Evolutionary conservation across 35 echinoderm and acorn worm species (phyloP).

Genomic region (Acanthaster planci): DNA sequence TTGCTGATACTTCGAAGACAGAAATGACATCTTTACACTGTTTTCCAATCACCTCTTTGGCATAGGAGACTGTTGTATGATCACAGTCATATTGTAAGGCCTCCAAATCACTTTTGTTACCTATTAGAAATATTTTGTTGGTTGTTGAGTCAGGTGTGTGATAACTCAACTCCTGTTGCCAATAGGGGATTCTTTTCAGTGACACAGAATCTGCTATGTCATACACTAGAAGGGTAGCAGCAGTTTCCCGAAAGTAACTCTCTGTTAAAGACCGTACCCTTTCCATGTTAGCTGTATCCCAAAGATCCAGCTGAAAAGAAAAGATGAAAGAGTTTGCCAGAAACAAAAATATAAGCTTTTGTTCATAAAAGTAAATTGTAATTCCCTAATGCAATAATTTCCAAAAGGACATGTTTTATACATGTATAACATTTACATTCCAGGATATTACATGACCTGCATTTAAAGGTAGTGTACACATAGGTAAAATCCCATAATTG

Average conservation of each 20-base stretch:
- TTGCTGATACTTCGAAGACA: conserved; percentile 75
- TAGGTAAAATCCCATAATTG: too few relatives aligned
- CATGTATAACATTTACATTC: too few relatives aligned
- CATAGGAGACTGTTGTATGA: conserved; percentile 77
- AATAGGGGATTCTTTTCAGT: conserved; percentile 67
- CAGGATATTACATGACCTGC: too few relatives aligned
- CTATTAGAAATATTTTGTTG: conserved; percentile 60
- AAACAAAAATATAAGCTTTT: too few relatives aligned
- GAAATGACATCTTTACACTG: conserved; percentile 50
- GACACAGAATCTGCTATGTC: conserved; percentile 70
- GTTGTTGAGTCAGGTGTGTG: conserved; percentile 20
- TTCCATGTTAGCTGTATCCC: conserved; percentile 99
- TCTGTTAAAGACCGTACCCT: conserved; percentile 87
- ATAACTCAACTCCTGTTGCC: conserved; percentile 50
- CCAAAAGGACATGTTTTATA: too few relatives aligned
- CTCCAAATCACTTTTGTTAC: conserved; percentile 86
- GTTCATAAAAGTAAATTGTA: too few relatives aligned
- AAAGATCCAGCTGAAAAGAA: conserved; percentile 75
- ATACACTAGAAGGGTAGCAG: conserved; percentile 84
- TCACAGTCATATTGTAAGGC: conserved; percentile 49
- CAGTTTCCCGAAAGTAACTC: conserved; percentile 82
- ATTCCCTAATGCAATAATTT: too few relatives aligned
- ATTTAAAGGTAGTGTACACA: too few relatives aligned
- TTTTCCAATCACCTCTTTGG: conserved; percentile 50
- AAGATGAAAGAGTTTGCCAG: neutral